Conservation (phyloP, 1,140 invertebrate species). For the Drosophila sp. region DNA sequence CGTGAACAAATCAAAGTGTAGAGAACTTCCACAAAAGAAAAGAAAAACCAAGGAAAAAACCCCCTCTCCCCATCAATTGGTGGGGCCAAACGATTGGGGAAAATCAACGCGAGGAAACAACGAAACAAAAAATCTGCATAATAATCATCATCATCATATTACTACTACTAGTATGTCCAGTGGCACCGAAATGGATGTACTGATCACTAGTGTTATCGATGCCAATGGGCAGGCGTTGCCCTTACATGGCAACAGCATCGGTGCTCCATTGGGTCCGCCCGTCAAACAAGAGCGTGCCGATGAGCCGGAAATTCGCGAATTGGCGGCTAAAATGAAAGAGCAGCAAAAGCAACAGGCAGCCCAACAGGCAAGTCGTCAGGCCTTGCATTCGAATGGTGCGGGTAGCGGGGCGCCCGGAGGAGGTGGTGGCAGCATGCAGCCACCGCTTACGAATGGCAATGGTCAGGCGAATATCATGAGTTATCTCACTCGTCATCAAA, state of each 20-base stretch:
- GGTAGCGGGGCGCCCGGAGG: constrained; percentile 55
- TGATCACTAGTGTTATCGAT: constrained; percentile 72
- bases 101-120: constrained; percentile 19
- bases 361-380: constrained; percentile 70
- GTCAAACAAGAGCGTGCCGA: constrained; percentile 93
- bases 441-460: constrained; percentile 74
- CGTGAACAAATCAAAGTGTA: constrained; percentile 23
- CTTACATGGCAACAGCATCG: constrained; percentile 69
- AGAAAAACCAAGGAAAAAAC: constrained; percentile 20
- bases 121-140: constrained; percentile 8
- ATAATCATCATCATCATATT: too few species aligned
- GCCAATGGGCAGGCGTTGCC: constrained; percentile 73
- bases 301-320: constrained; percentile 92
- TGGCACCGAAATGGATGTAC: constrained; percentile 57
- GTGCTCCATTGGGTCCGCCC: constrained; percentile 51
- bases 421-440: constrained; percentile 58
- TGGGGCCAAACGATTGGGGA: constrained; percentile 3
- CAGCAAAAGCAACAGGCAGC: constrained; percentile 86
- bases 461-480: constrained; percentile 86
- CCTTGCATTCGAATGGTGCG: constrained; percentile 64
- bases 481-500: constrained; percentile 84
- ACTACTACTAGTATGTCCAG: constrained; percentile 40
- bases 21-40: neutral
- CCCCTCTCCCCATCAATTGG: neutral
- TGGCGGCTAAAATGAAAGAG: constrained; percentile 94